phyloP scores from a whole-genome alignment of 1,140 invertebrate species.

The Wiebesia pumilae region DNA sequence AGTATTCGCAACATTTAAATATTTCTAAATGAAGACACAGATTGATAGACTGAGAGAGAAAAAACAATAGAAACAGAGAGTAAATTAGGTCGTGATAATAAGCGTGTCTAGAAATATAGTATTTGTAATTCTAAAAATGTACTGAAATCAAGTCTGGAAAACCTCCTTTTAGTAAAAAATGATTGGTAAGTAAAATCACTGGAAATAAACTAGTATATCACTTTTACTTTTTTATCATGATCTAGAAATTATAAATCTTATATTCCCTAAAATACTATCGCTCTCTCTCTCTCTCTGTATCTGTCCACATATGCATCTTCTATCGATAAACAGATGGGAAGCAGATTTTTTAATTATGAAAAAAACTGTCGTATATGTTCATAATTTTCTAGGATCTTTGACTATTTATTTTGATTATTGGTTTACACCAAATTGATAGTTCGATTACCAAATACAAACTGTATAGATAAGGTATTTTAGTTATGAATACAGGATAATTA shows the following conservation, averaged over 20 bases:
- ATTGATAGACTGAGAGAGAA: background rate
- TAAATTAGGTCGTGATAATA: slow-evolving; percentile 61
- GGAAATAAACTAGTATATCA: slow-evolving; percentile 56
- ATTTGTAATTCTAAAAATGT: slow-evolving; percentile 60
- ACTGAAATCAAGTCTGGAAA: slow-evolving; percentile 45
- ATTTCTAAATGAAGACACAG: slow-evolving; percentile 60
- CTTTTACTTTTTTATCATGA: slow-evolving; percentile 47
- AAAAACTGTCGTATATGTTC: too few species aligned
- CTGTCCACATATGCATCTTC: too few species aligned
- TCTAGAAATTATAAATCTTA: slow-evolving; percentile 64
- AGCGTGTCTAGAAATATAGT: too few species aligned
- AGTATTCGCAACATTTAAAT: slow-evolving; percentile 62
- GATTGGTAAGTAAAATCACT: slow-evolving; percentile 55
- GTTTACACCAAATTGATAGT: too few species aligned
- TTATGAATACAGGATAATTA: too few species aligned
- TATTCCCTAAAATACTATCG: background rate
- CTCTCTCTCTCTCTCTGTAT: slow-evolving; percentile 27
- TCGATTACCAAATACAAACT: too few species aligned
- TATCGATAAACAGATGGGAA: too few species aligned
- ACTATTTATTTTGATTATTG: too few species aligned
- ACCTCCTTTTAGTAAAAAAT: background rate
- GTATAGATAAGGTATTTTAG: too few species aligned
- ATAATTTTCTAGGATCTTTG: too few species aligned
- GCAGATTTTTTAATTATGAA: too few species aligned
- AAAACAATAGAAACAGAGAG: slow-evolving; percentile 63